A percentile compares a stretch with the other conserved stretches of the same genome.
phyloP scores from a whole-genome alignment of 2,888 invertebrate genomes.

The Laspeyria flexula region DNA sequence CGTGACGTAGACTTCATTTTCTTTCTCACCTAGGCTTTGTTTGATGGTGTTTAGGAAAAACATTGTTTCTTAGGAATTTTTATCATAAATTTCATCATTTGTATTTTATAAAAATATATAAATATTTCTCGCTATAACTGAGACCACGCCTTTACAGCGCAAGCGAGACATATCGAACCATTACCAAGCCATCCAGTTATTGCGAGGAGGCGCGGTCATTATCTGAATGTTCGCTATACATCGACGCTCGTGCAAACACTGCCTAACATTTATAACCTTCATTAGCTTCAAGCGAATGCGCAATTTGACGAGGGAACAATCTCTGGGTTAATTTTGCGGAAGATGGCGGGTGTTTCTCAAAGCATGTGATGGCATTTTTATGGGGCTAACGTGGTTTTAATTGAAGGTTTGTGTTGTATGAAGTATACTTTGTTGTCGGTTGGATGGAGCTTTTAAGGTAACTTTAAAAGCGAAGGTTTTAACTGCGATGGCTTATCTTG shows the following conservation, averaged over 20 bases:
- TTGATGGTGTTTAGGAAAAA: too few relatives aligned
- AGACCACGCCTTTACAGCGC: too few relatives aligned
- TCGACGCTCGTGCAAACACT: slow-evolving; percentile 59
- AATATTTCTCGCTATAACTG: too few relatives aligned
- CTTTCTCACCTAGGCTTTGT: too few relatives aligned
- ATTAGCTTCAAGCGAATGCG: slow-evolving; percentile 63
- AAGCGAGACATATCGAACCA: slow-evolving; percentile 44
- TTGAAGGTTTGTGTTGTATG: slow-evolving; percentile 22
- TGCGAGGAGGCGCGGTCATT: slow-evolving; percentile 57
- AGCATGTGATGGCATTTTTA: slow-evolving; percentile 30
- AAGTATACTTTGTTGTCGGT: slow-evolving; percentile 7
- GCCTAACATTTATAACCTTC: slow-evolving; percentile 61
- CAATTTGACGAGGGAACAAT: slow-evolving; percentile 50
- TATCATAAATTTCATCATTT: too few relatives aligned
- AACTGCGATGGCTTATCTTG: not conserved
- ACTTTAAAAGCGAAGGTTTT: not conserved
- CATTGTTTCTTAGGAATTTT: too few relatives aligned
- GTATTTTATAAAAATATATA: too few relatives aligned
- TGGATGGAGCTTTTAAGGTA: not conserved
- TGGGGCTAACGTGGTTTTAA: slow-evolving; percentile 28
- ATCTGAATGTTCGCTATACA: slow-evolving; percentile 67
- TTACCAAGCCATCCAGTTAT: slow-evolving; percentile 59
- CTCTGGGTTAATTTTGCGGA: slow-evolving; percentile 39
- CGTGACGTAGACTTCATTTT: too few relatives aligned
- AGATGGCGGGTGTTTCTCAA: slow-evolving; percentile 43